Base-by-base conservation (phyloP, 2,888 invertebrate species). In the Lapara coniferarum region DNA sequence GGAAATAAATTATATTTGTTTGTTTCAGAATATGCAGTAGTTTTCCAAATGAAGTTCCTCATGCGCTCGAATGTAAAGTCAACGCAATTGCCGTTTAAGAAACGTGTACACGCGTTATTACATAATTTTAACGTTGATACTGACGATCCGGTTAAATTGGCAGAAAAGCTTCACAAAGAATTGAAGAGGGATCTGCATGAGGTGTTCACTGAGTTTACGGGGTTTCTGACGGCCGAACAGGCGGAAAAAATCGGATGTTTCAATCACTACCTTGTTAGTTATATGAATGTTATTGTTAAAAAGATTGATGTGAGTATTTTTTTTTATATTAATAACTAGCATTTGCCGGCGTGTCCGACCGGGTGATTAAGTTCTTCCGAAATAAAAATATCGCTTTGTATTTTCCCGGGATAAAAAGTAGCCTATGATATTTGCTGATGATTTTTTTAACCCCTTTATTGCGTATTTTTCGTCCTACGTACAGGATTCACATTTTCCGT, bases 201-300 rank as follows among this genome's bases (percentile, higher is more conserved):
- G 10, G 52, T 91, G 44, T 89, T 86, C 56, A 85, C 83, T 12
- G 93, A 93, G 51, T 92, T 93, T 71, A 16, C 90, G 0, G 84
- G 83, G 0, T 91, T 92, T 70, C 79, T 93, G 0, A 92, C 89
- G 0, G 78, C 90, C 0, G 86, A 86, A 6, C 93, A 93, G 67
- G 93, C 89, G 0, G 90, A 90, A 1, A 73, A 73, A 2, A 63
- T 89, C 0, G 80, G 83, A 0, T 78, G 72, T 2, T 93, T 88
- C 74, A 81, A 78, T 67, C 90, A 90, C 66, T 91, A 92, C 71
- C 92, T 93, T 63, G 73, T 83, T 0, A 80, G 86, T 19, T 84
- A 82, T 71, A 73, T 85, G 6, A 73, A 76, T 2, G 82, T 79
- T 53, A 74, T 93, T n/a, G 75, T 89, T 57, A 78, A 76, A 71